A percentile compares a stretch with the other conserved stretches of the same genome.
phyloP scores from a whole-genome alignment of 2,888 invertebrate species.

The Melipona beecheii region DNA sequence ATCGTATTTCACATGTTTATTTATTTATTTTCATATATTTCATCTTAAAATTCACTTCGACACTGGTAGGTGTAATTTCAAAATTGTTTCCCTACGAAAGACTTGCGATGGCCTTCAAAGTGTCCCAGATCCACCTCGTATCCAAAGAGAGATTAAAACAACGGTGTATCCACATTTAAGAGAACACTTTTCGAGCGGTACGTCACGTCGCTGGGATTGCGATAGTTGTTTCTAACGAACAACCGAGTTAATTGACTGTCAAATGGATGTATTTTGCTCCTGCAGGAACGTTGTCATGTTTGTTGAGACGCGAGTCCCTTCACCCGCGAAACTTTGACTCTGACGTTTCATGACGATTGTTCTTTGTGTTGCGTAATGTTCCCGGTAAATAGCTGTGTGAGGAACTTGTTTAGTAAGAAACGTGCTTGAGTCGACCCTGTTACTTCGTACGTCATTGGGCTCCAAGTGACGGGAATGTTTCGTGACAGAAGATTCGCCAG shows the following conservation, averaged over 20 bases:
- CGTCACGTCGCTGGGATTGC: background rate
- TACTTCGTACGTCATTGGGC: background rate
- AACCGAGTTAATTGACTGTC: background rate
- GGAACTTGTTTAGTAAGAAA: background rate
- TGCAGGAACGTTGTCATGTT: conserved; percentile 14
- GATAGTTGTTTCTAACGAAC: background rate
- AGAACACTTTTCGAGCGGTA: background rate
- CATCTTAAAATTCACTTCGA: too few relatives aligned
- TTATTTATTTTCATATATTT: too few relatives aligned
- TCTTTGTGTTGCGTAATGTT: conserved; percentile 9
- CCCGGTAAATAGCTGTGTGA: background rate
- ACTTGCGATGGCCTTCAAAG: too few relatives aligned
- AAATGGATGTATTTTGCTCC: conserved; percentile 7
- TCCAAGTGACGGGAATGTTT: background rate
- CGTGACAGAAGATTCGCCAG: background rate
- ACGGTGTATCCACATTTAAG: too few relatives aligned
- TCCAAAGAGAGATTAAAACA: background rate
- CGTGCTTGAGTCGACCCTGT: background rate
- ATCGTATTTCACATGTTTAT: too few relatives aligned
- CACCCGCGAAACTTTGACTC: conserved; percentile 18
- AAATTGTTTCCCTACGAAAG: too few relatives aligned
- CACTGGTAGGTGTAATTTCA: too few relatives aligned
- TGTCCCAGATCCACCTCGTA: too few relatives aligned
- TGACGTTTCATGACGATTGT: conserved; percentile 19
- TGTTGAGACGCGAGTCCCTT: conserved; percentile 22